Conservation (phyloP, 1,140 invertebrate species). For the Trichogramma pretiosum region DNA sequence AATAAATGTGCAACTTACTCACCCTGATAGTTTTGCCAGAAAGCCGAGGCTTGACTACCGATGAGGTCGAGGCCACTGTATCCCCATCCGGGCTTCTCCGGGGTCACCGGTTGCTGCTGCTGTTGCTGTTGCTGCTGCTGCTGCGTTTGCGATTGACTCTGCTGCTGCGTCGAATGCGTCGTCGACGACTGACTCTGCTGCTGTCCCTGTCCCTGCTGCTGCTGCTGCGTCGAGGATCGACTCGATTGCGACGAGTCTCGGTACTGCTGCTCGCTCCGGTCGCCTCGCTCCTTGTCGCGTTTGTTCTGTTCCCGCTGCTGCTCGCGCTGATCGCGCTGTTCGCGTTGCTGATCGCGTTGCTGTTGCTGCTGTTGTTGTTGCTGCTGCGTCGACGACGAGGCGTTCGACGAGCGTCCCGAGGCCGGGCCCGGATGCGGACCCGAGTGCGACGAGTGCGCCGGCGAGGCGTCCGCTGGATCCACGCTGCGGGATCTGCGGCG, state of each 20-base stretch:
- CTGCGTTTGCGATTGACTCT: conserved; percentile 24
- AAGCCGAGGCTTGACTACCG: conserved; percentile 66
- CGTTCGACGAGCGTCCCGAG: conserved; percentile 23
- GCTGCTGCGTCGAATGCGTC: conserved; percentile 40
- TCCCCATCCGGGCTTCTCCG: conserved; percentile 52
- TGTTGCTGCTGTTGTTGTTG: conserved; percentile 32
- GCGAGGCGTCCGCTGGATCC: conserved; percentile 42
- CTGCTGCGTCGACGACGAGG: conserved; percentile 42
- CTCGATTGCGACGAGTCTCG: conserved; percentile 27
- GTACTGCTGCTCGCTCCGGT: conserved; percentile 58
- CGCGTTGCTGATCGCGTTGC: conserved; percentile 31
- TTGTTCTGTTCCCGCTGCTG: conserved; percentile 49
- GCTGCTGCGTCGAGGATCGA: conserved; percentile 28
- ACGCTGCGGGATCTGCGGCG: conserved; percentile 39
- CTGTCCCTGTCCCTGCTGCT: conserved; percentile 10
- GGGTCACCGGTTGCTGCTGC: conserved; percentile 47
- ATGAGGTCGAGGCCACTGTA: conserved; percentile 67
- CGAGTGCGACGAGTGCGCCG: conserved; percentile 40
- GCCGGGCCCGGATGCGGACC: conserved; percentile 24
- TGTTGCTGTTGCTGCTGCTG: conserved; percentile 28
- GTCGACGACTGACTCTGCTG: conserved; percentile 10
- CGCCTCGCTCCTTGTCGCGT: conserved; percentile 60
- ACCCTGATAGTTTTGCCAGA: conserved; percentile 86
- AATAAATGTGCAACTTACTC: conserved; percentile 32
- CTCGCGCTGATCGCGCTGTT: conserved; percentile 34